Conservation (phyloP, 2,888 invertebrate genomes). For the Amiota mariae region DNA sequence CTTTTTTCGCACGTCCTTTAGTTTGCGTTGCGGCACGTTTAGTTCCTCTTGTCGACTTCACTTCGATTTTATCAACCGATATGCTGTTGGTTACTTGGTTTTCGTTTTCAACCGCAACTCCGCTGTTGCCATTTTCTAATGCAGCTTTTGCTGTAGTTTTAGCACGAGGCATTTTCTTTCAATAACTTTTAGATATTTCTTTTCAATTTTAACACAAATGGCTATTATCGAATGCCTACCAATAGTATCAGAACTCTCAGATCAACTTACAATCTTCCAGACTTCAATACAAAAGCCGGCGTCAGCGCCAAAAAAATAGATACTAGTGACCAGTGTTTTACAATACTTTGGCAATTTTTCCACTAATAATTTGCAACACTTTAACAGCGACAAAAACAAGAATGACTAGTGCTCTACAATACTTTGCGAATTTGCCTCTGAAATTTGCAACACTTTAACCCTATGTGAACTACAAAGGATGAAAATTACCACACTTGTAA, state of each 20-base stretch:
- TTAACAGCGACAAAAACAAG: too few relatives aligned
- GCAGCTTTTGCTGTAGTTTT: slow-evolving; percentile 49
- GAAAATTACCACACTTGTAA: too few relatives aligned
- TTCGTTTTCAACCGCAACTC: neutral
- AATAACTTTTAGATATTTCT: neutral
- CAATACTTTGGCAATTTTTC: too few relatives aligned
- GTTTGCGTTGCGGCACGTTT: neutral
- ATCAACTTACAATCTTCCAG: neutral
- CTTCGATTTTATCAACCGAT: neutral
- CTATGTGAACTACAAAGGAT: too few relatives aligned
- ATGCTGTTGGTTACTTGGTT: neutral
- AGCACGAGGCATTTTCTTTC: slow-evolving; percentile 57
- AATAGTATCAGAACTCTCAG: neutral
- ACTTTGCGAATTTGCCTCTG: too few relatives aligned
- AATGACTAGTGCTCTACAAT: too few relatives aligned
- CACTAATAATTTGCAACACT: too few relatives aligned
- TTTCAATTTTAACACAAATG: neutral
- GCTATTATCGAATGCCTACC: neutral
- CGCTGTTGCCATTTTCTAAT: slow-evolving; percentile 16
- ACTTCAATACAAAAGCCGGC: neutral
- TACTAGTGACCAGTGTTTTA: too few relatives aligned
- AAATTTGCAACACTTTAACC: too few relatives aligned
- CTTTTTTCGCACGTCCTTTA: slow-evolving; percentile 37
- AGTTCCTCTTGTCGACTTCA: slow-evolving; percentile 1
- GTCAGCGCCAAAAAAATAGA: slow-evolving; percentile 9